Evolutionary conservation across 2,797 vertebrate species (phyloP).

Genomic region (Cottoperca gobio): DNA sequence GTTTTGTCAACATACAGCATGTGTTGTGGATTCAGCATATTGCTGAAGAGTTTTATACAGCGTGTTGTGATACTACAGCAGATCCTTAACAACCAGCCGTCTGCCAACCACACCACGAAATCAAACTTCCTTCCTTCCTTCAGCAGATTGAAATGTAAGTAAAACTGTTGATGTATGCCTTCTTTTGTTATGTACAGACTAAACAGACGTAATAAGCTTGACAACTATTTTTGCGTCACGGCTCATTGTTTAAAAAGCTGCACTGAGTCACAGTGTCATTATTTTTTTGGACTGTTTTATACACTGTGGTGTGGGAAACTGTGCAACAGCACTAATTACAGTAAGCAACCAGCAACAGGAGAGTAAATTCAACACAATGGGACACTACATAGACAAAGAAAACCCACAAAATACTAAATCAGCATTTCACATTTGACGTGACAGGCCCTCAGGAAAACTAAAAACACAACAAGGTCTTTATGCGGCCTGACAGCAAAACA

Average conservation of each 20-base stretch:
- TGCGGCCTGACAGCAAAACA: constrained; percentile 40
- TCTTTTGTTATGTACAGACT: constrained; percentile 6
- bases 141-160: background rate
- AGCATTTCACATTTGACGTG: constrained; percentile 30
- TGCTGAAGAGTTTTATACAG: background rate
- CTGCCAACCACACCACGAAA: background rate
- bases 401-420: constrained; percentile 42
- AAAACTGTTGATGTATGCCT: background rate
- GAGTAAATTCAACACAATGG: constrained; percentile 50
- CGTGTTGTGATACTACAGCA: constrained; percentile 17
- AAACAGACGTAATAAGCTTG: constrained; percentile 18
- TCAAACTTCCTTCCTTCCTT: background rate
- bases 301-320: constrained; percentile 46
- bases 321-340: constrained; percentile 54
- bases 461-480: constrained; percentile 38
- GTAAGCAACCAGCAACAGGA: constrained; percentile 21
- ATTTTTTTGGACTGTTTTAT: constrained; percentile 36
- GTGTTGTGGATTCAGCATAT: constrained; percentile 36
- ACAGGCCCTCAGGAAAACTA: constrained; percentile 28
- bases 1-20: constrained; percentile 46
- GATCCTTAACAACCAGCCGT: constrained; percentile 16
- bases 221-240: constrained; percentile 5
- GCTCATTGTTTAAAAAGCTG: constrained; percentile 33
- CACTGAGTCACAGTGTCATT: constrained; percentile 31
- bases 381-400: constrained; percentile 45